A percentile compares a stretch with the other conserved stretches of the same genome.
These are phyloP conservation scores for Platyscapa corneri DNA, from an alignment of 1,140 invertebrate genomes.

Conservation along the genomic window DNA sequence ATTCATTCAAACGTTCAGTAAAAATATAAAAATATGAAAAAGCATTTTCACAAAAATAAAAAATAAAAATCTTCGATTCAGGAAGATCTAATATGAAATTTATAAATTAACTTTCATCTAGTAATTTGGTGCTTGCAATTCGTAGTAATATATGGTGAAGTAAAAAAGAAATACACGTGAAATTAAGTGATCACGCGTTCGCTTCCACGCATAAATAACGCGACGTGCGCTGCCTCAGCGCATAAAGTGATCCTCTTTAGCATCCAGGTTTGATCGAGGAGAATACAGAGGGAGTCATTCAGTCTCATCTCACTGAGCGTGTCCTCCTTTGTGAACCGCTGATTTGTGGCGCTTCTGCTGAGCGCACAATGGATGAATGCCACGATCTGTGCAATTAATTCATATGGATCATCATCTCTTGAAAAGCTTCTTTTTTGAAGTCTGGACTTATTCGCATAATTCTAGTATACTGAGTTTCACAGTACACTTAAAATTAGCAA, in stretches of 20 bases:
- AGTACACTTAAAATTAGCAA: not conserved
- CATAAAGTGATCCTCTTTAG: not conserved
- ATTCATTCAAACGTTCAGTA: too few species aligned
- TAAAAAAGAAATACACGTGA: not conserved
- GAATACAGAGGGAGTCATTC: not conserved
- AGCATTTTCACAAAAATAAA: too few species aligned
- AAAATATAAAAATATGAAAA: too few species aligned
- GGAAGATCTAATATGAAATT: too few species aligned
- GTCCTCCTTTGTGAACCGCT: conserved; percentile 51
- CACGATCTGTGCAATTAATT: conserved; percentile 2
- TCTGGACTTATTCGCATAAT: not conserved
- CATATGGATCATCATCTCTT: not conserved
- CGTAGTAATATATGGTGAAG: not conserved
- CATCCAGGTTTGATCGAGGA: not conserved
- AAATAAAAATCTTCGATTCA: too few species aligned
- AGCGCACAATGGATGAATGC: not conserved
- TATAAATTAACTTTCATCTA: not conserved
- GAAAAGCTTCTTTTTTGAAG: not conserved
- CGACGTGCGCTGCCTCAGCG: not conserved
- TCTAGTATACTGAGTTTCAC: not conserved
- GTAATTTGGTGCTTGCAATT: not conserved
- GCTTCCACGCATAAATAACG: not conserved
- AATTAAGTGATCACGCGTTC: not conserved
- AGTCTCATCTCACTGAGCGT: conserved; percentile 12
- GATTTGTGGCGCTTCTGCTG: conserved; percentile 54